These are phyloP conservation scores for Archegozetes longisetosus DNA, from an alignment of 1,140 invertebrate genomes.

Conservation along the genomic window DNA sequence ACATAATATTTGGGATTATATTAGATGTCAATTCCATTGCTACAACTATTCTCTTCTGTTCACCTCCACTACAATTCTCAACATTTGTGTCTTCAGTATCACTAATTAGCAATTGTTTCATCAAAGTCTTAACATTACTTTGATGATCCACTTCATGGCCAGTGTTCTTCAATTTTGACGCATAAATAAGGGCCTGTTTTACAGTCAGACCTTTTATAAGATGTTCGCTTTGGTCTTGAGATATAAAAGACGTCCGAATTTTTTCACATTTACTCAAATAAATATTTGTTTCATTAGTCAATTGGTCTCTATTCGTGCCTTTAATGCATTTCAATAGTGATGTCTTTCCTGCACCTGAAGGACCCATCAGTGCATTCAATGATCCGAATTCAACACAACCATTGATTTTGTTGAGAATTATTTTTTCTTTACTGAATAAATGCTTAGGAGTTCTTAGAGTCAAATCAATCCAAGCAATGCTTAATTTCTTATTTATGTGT, in stretches of 20 bases:
- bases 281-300: neutral
- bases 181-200: neutral
- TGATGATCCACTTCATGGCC: neutral
- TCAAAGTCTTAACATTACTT: neutral
- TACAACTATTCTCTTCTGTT: constrained; percentile 76
- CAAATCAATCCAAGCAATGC: neutral
- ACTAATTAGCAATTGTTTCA: neutral
- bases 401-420: constrained; percentile 22
- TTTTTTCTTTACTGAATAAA: too few species aligned
- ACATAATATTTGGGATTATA: constrained; percentile 82
- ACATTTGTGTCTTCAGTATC: neutral
- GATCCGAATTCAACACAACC: constrained; percentile 26
- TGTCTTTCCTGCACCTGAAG: too few species aligned
- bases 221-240: neutral
- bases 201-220: neutral
- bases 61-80: constrained; percentile 43
- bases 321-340: neutral
- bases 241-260: constrained; percentile 1
- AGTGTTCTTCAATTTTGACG: neutral
- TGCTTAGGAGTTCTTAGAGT: neutral
- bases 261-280: neutral
- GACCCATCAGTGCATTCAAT: too few species aligned
- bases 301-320: neutral
- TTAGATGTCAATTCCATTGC: constrained; percentile 75
- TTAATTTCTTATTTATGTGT: neutral